A percentile compares a stretch with the other conserved stretches of the same genome.
These are phyloP conservation scores for Eulithis testata DNA, from an alignment of 2,888 invertebrate species.

Conservation along the genomic window DNA sequence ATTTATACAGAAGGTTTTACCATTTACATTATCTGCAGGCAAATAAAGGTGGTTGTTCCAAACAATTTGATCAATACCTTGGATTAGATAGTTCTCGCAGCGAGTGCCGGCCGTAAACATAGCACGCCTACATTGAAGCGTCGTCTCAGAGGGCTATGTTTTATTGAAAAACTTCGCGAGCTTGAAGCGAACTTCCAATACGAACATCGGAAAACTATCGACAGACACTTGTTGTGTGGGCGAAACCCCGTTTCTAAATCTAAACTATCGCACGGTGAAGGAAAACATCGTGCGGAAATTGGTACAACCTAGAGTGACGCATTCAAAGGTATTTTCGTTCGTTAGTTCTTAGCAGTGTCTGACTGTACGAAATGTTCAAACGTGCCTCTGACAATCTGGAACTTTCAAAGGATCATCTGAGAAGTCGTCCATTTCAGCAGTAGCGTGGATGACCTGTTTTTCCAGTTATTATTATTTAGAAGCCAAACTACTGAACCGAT, in stretches of 20 bases:
- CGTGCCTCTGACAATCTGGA: too few species aligned
- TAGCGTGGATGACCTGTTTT: too few species aligned
- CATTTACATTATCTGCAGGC: conserved; percentile 1
- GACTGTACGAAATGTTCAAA: too few species aligned
- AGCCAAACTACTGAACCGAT: too few species aligned
- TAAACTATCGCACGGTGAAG: too few species aligned
- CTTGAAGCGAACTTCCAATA: conserved; percentile 46
- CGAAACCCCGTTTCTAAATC: neutral
- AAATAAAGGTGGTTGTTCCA: conserved; percentile 41
- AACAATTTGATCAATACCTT: conserved; percentile 71
- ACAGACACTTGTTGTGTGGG: conserved; percentile 22
- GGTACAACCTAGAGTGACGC: too few species aligned
- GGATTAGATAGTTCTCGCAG: conserved; percentile 70
- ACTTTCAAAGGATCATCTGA: too few species aligned
- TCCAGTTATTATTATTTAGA: too few species aligned
- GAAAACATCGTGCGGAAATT: too few species aligned
- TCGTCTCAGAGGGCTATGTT: conserved; percentile 78
- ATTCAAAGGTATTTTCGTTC: too few species aligned
- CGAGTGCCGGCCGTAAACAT: conserved; percentile 69
- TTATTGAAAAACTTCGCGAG: conserved; percentile 81
- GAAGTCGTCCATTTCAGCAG: too few species aligned
- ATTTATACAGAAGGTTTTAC: conserved; percentile 1
- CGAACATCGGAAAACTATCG: conserved; percentile 45
- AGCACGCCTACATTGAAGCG: conserved; percentile 74
- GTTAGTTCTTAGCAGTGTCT: too few species aligned